A percentile compares a stretch with the other conserved stretches of the same genome.
phyloP scores from a whole-genome alignment of 1,140 invertebrate genomes.

The Aphaenogaster rudis region DNA sequence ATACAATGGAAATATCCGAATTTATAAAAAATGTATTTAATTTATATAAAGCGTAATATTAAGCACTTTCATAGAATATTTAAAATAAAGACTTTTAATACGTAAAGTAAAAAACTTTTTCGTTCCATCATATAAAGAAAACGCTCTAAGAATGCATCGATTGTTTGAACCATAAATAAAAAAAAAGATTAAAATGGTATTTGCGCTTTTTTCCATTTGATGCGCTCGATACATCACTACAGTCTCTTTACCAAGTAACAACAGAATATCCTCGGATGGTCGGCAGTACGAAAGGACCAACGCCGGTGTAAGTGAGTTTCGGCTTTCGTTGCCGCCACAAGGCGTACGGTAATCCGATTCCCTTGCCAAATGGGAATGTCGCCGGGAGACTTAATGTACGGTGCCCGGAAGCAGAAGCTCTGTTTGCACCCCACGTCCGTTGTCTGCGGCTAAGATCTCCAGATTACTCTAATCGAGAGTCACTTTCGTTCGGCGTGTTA shows the following conservation, averaged over 20 bases:
- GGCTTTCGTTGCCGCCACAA: slow-evolving; percentile 63
- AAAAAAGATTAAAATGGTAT: not conserved
- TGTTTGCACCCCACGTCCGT: slow-evolving; percentile 50
- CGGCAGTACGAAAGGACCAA: slow-evolving; percentile 41
- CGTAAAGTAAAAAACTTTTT: not conserved
- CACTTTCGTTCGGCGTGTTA: slow-evolving; percentile 58
- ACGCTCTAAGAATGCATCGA: not conserved
- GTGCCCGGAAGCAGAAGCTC: slow-evolving; percentile 56
- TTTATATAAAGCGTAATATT: not conserved
- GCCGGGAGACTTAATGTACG: slow-evolving; percentile 57
- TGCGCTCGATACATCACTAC: slow-evolving; percentile 1
- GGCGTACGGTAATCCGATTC: slow-evolving; percentile 66
- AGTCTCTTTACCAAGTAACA: slow-evolving; percentile 14
- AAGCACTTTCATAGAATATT: not conserved
- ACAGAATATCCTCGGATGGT: slow-evolving; percentile 43
- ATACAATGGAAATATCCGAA: not conserved
- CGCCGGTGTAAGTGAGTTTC: slow-evolving; percentile 60
- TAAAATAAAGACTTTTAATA: too few species aligned
- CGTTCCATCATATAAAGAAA: not conserved
- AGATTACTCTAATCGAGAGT: slow-evolving; percentile 63
- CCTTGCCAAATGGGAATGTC: slow-evolving; percentile 65
- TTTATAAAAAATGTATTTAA: not conserved
- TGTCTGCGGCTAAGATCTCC: slow-evolving; percentile 56
- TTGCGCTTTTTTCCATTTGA: slow-evolving; percentile 1
- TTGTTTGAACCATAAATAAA: not conserved